phyloP scores from a whole-genome alignment of 2,797 vertebrate genomes.

The Microcaecilia unicolor region DNA sequence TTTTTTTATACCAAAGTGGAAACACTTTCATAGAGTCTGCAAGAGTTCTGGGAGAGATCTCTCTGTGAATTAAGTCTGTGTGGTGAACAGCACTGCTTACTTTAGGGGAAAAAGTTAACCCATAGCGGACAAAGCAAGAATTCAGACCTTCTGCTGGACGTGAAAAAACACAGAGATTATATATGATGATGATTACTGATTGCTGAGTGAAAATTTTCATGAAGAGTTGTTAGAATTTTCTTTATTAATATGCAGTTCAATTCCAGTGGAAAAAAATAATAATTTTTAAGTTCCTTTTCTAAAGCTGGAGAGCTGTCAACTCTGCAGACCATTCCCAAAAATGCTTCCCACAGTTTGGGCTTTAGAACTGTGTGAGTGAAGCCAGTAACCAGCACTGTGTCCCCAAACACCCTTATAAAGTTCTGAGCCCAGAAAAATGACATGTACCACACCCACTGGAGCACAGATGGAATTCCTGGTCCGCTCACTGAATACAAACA shows the following conservation, averaged over 20 bases:
- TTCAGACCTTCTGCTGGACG: not conserved
- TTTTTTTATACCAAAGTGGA: constrained; percentile 55
- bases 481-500: constrained; percentile 21
- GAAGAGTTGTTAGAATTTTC: not conserved
- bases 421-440: too few relatives aligned
- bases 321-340: constrained; percentile 12
- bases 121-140: constrained; percentile 13
- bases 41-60: constrained; percentile 14
- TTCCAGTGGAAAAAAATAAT: too few relatives aligned
- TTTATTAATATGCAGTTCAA: accelerated
- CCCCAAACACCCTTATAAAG: too few relatives aligned
- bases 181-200: not conserved
- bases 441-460: too few relatives aligned
- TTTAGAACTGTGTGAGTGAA: too few relatives aligned
- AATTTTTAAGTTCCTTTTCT: constrained; percentile 14
- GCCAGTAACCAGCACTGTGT: constrained; percentile 11
- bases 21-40: constrained; percentile 56
- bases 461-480: constrained; percentile 33
- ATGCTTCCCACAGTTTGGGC: constrained; percentile 1
- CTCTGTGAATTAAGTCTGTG: constrained; percentile 56
- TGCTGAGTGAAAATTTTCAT: not conserved
- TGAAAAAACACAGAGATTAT: not conserved
- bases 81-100: constrained; percentile 24
- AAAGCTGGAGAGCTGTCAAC: constrained; percentile 2
- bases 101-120: constrained; percentile 8